These are phyloP conservation scores for Cyclopterus lumpus DNA, from an alignment of 2,797 vertebrate genomes.

Conservation along the genomic window DNA sequence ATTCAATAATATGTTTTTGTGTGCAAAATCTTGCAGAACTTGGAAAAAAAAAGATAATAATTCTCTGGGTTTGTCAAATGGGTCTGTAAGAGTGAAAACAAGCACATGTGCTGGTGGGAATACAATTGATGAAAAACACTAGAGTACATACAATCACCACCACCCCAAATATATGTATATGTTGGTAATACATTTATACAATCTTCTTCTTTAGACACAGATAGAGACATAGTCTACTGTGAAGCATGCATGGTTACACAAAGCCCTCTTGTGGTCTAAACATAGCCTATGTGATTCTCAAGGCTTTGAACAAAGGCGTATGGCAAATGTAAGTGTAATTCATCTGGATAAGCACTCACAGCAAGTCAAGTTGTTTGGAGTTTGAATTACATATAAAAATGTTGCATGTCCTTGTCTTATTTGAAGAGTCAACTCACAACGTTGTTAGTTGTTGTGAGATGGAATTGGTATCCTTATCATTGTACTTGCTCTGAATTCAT, in stretches of 20 bases:
- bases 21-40: not conserved
- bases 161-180: not conserved
- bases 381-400: not conserved
- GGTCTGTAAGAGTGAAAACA: not conserved
- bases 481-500: not conserved
- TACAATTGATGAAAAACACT: not conserved
- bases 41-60: not conserved
- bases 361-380: not conserved
- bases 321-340: not conserved
- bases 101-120: not conserved
- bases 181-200: not conserved
- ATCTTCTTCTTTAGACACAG: not conserved
- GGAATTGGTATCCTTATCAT: not conserved
- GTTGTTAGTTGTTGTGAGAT: not conserved
- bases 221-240: slow-evolving; percentile 9
- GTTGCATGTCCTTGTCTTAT: not conserved
- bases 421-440: not conserved
- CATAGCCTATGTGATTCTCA: not conserved
- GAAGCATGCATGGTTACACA: slow-evolving; percentile 42
- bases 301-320: not conserved
- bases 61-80: not conserved
- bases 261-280: slow-evolving; percentile 72
- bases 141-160: not conserved
- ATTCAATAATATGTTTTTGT: not conserved
- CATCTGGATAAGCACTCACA: slow-evolving; percentile 3